Base-by-base conservation (phyloP, 2,888 invertebrate species). In the Colostygia pectinataria region DNA sequence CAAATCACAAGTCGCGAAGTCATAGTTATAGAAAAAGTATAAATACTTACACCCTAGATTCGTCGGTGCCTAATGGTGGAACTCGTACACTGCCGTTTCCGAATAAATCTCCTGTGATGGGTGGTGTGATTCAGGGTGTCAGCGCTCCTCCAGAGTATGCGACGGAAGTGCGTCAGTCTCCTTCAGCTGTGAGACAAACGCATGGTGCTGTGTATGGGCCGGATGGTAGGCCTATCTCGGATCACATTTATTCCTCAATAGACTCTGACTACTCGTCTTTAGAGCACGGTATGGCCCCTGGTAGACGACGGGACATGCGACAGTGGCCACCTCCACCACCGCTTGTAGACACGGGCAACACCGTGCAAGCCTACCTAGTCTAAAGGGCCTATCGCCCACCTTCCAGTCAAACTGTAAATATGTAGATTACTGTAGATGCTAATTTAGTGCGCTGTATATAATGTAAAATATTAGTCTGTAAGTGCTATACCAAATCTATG, bases 201-300 rank as follows among this genome's bases (percentile, higher is more conserved):
- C 91, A 91, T 61, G 91, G 92, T 40, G 83, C 85, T 2, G 86
- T 82, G 55, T 90, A 85, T 63, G 89, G 86, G 57, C 93, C 93
- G 31, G 92, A 93, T 63, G 92, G 94, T 58, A 90, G 96, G 69
- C 96, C 96, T 39, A 93, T 95, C 57, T 95, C 96, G 63, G 96
- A 97, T 84, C 96, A 96, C 80, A 97, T 97, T 73, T 97, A 97
- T 79, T 96, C 96, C 45, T 96, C 96, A 73, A 97, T 97, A 82
- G 96, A 97, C 83, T 96, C 96, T 52, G 96, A 96, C 80, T 96
- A 96, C 75, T 95, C 95, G 67, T 95, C 95, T 48, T 91, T 96
- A 67, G 96, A 96, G 82, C 93, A 96, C 63, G 94, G 94, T 45
- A 87, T 88, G 90, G 85, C 85, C 71, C 92, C 80, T 60, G 91